Conservation (phyloP, 2,797 vertebrate species). For the Clarias platycephalus region DNA sequence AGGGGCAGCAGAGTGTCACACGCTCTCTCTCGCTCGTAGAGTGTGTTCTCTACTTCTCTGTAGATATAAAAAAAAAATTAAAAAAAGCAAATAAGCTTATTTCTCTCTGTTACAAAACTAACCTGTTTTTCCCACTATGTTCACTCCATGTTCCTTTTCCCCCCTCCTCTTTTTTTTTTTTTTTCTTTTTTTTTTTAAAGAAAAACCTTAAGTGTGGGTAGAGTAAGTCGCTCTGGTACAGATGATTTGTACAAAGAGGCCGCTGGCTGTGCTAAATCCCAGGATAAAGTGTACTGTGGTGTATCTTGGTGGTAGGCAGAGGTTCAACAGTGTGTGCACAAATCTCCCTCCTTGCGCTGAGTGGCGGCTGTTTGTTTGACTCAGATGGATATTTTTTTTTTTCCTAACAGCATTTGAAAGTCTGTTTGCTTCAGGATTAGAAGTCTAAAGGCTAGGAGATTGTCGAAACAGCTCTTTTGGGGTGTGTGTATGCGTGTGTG, state of each 20-base stretch:
- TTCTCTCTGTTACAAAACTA: not conserved
- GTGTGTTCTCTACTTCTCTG: not conserved
- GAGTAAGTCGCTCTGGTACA: not conserved
- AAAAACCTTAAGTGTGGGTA: not conserved
- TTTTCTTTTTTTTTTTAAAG: too few species aligned
- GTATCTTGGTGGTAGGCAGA: conserved; percentile 10
- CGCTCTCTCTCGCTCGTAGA: not conserved
- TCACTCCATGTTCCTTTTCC: not conserved
- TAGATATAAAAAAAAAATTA: not conserved
- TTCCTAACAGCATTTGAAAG: not conserved
- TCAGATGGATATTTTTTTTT: not conserved
- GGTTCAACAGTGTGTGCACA: conserved; percentile 6
- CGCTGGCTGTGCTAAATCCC: conserved; percentile 13
- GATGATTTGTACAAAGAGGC: not conserved
- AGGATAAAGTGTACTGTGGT: conserved; percentile 33
- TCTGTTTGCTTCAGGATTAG: conserved; percentile 19
- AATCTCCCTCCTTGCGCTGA: conserved; percentile 3
- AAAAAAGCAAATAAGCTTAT: not conserved
- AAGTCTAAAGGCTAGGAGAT: not conserved
- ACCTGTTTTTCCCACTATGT: not conserved
- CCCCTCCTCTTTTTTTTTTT: not conserved
- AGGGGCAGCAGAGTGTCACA: conserved; percentile 50
- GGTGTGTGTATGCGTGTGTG: not conserved
- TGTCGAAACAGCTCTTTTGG: not conserved
- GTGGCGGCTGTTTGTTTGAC: conserved; percentile 21